Evolutionary conservation across 2,113 vertebrate genomes (phyloP).

Genomic region (Hippocampus mohnikei): DNA sequence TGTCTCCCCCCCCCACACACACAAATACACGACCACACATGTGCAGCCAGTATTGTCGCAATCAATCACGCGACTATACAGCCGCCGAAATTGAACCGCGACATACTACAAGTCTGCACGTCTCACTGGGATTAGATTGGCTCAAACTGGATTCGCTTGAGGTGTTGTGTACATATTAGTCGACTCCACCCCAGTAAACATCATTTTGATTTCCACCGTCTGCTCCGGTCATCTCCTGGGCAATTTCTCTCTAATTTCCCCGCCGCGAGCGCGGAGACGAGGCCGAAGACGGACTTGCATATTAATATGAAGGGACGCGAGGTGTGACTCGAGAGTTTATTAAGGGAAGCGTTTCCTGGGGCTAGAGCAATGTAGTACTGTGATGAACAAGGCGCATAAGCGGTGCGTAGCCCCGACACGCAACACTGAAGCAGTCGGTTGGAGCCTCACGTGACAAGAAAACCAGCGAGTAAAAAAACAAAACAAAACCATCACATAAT

Average conservation of each 20-base stretch:
- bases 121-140: conserved; percentile 13
- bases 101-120: conserved; percentile 30
- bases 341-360: conserved; percentile 12
- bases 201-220: conserved; percentile 35
- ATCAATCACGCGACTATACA: conserved; percentile 35
- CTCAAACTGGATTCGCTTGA: conserved; percentile 4
- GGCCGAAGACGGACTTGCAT: conserved; percentile 9
- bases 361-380: conserved; percentile 7
- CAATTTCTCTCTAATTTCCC: conserved; percentile 40
- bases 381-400: conserved; percentile 26
- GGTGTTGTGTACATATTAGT: conserved; percentile 38
- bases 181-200: conserved; percentile 33
- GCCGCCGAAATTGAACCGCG: conserved; percentile 24
- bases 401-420: conserved; percentile 43
- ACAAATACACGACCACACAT: conserved; percentile 46
- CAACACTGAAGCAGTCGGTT: conserved; percentile 4
- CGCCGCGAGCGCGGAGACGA: conserved; percentile 6
- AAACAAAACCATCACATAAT: conserved; percentile 35
- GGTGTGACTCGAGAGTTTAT: conserved; percentile 10
- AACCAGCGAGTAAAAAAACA: background rate
- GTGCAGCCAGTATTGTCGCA: conserved; percentile 35
- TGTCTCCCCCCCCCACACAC: conserved; percentile 45
- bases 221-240: conserved; percentile 16
- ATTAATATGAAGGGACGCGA: conserved; percentile 7
- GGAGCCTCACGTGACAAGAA: background rate